Conservation (phyloP, 2,113 vertebrate species). For the Ivindomyrus marchei region DNA sequence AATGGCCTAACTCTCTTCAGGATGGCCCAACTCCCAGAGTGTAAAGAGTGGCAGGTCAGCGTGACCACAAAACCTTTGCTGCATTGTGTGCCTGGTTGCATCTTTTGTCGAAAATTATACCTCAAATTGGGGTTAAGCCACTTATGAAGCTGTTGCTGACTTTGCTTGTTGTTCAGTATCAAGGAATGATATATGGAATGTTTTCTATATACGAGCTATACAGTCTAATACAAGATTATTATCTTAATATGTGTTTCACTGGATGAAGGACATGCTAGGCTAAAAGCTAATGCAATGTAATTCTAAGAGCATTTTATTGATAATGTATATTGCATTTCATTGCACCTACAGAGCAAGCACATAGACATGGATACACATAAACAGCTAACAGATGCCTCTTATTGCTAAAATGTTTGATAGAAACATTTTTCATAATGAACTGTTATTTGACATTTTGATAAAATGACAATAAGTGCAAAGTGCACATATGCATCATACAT, state of each 20-base stretch:
- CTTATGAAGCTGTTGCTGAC: neutral
- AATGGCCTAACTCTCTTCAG: slow-evolving; percentile 81
- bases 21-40: slow-evolving; percentile 77
- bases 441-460: neutral
- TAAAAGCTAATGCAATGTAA: neutral
- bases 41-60: slow-evolving; percentile 95
- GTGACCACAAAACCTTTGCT: neutral
- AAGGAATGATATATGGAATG: neutral
- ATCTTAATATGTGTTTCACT: neutral
- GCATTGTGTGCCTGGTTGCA: neutral
- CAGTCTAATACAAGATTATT: neutral
- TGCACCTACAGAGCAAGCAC: neutral
- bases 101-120: neutral
- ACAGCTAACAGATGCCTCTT: neutral
- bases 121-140: neutral
- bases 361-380: neutral
- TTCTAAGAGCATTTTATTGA: too few relatives aligned
- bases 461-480: neutral
- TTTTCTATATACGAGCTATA: neutral
- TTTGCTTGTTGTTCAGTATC: neutral
- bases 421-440: neutral
- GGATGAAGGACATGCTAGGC: neutral
- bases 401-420: neutral
- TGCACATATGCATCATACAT: neutral
- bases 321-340: neutral